Evolutionary conservation across 2,113 vertebrate species (phyloP).

Genomic region (Vicugna pacos): DNA sequence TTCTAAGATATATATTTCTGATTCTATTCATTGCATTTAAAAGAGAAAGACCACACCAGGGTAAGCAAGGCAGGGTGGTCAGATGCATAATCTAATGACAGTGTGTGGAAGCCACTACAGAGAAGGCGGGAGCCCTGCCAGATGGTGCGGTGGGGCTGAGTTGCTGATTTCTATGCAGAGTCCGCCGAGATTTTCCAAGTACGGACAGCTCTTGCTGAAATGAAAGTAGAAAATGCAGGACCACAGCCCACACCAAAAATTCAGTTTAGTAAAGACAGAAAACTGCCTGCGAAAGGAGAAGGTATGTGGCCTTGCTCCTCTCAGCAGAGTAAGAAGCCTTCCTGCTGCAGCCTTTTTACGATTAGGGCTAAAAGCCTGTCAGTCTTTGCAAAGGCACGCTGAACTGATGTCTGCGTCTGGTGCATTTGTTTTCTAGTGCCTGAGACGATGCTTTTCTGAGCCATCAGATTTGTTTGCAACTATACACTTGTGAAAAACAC

Average conservation of each 20-base stretch:
- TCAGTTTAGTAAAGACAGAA: slow-evolving; percentile 78
- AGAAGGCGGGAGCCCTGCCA: slow-evolving; percentile 84
- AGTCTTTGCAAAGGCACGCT: slow-evolving; percentile 56
- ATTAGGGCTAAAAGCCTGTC: slow-evolving; percentile 65
- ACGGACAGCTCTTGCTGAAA: slow-evolving; percentile 84
- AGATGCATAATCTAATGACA: slow-evolving; percentile 87
- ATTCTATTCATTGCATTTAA: slow-evolving; percentile 86
- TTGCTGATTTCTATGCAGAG: slow-evolving; percentile 85
- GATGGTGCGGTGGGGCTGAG: slow-evolving; percentile 85
- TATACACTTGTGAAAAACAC: not conserved
- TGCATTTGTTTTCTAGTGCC: not conserved
- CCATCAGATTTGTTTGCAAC: not conserved
- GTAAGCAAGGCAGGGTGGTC: slow-evolving; percentile 86
- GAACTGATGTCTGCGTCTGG: slow-evolving; percentile 67
- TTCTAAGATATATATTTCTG: slow-evolving; percentile 87
- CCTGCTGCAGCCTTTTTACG: slow-evolving; percentile 70
- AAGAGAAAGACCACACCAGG: slow-evolving; percentile 89
- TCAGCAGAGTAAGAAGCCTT: slow-evolving; percentile 67
- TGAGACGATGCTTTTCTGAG: not conserved
- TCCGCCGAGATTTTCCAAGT: slow-evolving; percentile 86
- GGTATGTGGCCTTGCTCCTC: slow-evolving; percentile 71
- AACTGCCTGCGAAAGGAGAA: slow-evolving; percentile 74
- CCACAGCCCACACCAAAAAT: slow-evolving; percentile 81
- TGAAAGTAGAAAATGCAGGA: slow-evolving; percentile 88
- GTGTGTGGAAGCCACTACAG: slow-evolving; percentile 88